Evolutionary conservation across 2,888 invertebrate species (phyloP).

Genomic region (Lutraria lutraria): DNA sequence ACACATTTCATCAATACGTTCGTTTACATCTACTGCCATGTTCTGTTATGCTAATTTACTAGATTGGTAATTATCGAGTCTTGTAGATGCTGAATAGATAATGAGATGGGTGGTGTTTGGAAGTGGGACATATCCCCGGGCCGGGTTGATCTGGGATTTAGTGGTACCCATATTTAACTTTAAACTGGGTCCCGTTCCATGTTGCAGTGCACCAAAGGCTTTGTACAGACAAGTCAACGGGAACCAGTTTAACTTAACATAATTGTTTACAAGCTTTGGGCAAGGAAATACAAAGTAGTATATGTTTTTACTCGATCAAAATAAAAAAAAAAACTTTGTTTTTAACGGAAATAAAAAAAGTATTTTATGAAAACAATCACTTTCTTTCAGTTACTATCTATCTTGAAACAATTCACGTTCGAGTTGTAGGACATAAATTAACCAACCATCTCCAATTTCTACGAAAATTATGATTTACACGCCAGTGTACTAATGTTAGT

Average conservation of each 20-base stretch:
- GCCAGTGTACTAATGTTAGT: not conserved
- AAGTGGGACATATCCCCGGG: too few relatives aligned
- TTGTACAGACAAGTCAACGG: too few relatives aligned
- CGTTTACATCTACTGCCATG: not conserved
- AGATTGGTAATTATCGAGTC: too few relatives aligned
- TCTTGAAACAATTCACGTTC: not conserved
- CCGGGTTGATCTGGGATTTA: too few relatives aligned
- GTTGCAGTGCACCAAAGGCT: too few relatives aligned
- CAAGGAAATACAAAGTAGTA: too few relatives aligned
- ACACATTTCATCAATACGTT: not conserved
- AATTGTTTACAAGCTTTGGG: too few relatives aligned
- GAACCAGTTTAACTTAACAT: too few relatives aligned
- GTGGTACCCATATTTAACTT: too few relatives aligned
- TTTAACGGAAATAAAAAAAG: not conserved
- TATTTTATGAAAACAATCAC: not conserved
- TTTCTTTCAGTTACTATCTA: not conserved
- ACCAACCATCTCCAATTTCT: not conserved
- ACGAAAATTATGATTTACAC: not conserved
- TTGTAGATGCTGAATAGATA: too few relatives aligned
- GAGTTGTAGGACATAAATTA: not conserved
- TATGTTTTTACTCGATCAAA: not conserved
- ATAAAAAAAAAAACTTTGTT: not conserved
- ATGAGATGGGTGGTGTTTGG: too few relatives aligned
- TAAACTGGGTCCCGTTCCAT: too few relatives aligned
- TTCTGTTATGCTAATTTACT: not conserved